Conservation (phyloP, 2,113 vertebrate genomes). For the Triplophysa dalaica region DNA sequence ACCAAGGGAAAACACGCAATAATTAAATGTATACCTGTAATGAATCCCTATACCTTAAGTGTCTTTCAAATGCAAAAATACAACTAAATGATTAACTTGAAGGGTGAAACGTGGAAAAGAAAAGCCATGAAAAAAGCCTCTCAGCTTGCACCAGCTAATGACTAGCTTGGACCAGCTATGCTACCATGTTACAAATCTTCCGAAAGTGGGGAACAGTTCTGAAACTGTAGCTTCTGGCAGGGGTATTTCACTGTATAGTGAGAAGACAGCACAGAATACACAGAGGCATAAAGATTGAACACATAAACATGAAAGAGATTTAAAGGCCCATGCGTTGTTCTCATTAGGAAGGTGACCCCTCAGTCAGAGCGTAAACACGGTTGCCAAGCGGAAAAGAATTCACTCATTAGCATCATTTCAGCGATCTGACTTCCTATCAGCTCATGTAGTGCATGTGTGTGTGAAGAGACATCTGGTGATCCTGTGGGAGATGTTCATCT, state of each 20-base stretch:
- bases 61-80: too few relatives aligned
- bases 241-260: not conserved
- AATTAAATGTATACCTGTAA: too few relatives aligned
- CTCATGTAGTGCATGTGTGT: not conserved
- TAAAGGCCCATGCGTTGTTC: slow-evolving; percentile 35
- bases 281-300: not conserved
- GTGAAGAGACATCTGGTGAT: slow-evolving; percentile 47
- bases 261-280: not conserved
- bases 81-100: too few relatives aligned
- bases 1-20: too few relatives aligned
- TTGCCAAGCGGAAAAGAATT: slow-evolving; percentile 42
- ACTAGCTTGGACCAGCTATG: too few relatives aligned
- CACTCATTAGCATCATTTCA: slow-evolving; percentile 41
- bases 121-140: too few relatives aligned
- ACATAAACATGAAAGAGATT: slow-evolving; percentile 2
- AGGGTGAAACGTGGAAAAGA: too few relatives aligned
- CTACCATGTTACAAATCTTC: too few relatives aligned
- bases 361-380: slow-evolving; percentile 37
- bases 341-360: slow-evolving; percentile 50
- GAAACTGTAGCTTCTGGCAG: too few relatives aligned
- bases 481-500: slow-evolving; percentile 51
- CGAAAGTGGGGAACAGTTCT: too few relatives aligned
- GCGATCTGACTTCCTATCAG: slow-evolving; percentile 41
- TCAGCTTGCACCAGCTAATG: too few relatives aligned
- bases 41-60: too few relatives aligned